These are phyloP conservation scores for Muscicapa comitata DNA, from an alignment of 2,797 vertebrate genomes.

Conservation along the genomic window DNA sequence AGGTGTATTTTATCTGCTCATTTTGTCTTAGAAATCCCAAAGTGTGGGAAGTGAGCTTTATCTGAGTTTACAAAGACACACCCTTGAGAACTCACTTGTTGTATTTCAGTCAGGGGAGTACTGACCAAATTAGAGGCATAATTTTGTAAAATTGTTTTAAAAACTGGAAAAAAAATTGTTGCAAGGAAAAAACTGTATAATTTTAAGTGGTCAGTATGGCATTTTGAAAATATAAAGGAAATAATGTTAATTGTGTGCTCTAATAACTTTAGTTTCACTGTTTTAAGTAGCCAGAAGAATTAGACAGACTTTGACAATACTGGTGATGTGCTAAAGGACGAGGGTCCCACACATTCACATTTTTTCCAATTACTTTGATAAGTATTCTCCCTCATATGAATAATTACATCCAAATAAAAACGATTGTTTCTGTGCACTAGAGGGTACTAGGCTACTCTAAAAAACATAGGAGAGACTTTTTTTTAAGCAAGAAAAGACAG, in stretches of 20 bases:
- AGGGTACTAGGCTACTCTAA: constrained; percentile 23
- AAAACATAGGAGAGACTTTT: neutral
- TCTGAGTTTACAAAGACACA: neutral
- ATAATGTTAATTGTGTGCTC: neutral
- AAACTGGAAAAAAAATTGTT: neutral
- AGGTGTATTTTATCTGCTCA: neutral
- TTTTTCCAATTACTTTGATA: neutral
- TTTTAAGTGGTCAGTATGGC: neutral
- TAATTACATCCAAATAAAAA: neutral
- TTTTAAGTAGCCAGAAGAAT: neutral
- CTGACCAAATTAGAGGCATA: neutral
- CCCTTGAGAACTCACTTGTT: neutral
- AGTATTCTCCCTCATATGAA: neutral
- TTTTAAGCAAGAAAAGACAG: neutral
- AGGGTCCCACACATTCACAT: accelerated
- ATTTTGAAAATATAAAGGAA: neutral
- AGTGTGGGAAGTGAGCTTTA: neutral
- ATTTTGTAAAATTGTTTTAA: neutral
- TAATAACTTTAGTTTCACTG: neutral
- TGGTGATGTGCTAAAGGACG: neutral
- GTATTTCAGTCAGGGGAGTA: neutral
- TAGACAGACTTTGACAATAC: neutral
- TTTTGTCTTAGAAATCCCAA: neutral
- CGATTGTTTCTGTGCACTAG: constrained; percentile 28
- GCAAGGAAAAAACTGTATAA: neutral